Percentiles rank a stretch among this genome's conserved stretches.
Conservation (phyloP, 2,888 invertebrate genomes). For the Entomobrya proxima region DNA sequence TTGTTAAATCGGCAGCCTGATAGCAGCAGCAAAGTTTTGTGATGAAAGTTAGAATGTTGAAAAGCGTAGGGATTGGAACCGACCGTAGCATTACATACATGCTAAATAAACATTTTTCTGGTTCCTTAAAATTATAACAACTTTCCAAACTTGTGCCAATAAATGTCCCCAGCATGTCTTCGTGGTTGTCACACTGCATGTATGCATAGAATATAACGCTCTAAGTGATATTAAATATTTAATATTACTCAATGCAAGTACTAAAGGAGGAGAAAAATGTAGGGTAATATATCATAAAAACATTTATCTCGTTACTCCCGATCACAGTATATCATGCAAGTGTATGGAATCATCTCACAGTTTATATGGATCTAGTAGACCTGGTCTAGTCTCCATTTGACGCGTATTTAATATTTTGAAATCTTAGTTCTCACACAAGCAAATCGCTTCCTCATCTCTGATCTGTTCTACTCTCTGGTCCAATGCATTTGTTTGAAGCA, state of each 20-base stretch:
- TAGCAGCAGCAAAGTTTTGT: not conserved
- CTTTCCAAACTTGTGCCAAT: slow-evolving; percentile 49
- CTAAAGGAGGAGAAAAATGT: not conserved
- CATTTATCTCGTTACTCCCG: too few relatives aligned
- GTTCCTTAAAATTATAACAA: slow-evolving; percentile 45
- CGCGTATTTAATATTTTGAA: too few relatives aligned
- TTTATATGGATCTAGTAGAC: too few relatives aligned
- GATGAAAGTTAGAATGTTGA: slow-evolving; percentile 14
- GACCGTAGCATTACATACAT: not conserved
- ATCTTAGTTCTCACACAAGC: too few relatives aligned
- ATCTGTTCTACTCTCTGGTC: too few relatives aligned
- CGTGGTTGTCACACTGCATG: slow-evolving; percentile 9
- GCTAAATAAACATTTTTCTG: slow-evolving; percentile 40
- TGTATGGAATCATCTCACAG: too few relatives aligned
- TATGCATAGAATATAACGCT: not conserved
- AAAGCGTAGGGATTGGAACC: slow-evolving; percentile 18
- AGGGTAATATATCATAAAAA: slow-evolving; percentile 25
- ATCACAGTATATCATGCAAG: too few relatives aligned
- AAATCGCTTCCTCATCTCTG: too few relatives aligned
- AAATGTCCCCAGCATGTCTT: slow-evolving; percentile 34
- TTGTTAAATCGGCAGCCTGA: not conserved
- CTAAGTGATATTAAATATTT: not conserved
- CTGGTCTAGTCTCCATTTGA: too few relatives aligned
- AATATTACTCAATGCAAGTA: not conserved
- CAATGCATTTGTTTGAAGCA: too few relatives aligned